These are phyloP conservation scores for Lanius collurio DNA, from an alignment of 2,113 vertebrate genomes.

Conservation along the genomic window DNA sequence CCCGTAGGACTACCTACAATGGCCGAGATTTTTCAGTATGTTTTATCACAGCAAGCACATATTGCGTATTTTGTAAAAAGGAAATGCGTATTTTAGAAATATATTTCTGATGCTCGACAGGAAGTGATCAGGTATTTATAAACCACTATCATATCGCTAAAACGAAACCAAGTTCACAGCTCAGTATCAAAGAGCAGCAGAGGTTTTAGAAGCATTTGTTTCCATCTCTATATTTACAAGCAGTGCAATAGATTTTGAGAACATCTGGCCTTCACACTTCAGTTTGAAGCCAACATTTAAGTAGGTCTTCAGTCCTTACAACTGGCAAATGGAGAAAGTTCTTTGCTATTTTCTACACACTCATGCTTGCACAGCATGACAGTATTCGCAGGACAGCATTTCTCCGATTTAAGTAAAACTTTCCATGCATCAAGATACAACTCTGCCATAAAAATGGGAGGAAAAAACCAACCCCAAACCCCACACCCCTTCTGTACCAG, in stretches of 20 bases:
- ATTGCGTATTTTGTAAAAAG: neutral
- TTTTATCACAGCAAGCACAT: neutral
- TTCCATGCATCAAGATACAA: slow-evolving; percentile 1
- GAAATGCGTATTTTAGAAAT: neutral
- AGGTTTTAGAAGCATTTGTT: neutral
- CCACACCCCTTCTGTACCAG: neutral
- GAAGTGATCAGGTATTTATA: slow-evolving; percentile 26
- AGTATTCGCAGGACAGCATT: neutral
- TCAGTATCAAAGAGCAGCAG: neutral
- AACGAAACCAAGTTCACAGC: neutral
- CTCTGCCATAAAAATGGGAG: neutral
- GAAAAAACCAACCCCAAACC: neutral
- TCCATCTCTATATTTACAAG: neutral
- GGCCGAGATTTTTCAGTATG: neutral
- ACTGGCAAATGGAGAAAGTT: neutral
- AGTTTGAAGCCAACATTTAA: neutral
- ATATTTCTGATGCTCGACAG: rapidly evolving
- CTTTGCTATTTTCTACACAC: slow-evolving; percentile 24
- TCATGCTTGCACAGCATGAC: neutral
- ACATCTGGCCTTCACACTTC: neutral
- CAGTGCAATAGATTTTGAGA: neutral
- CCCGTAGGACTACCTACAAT: rapidly evolving
- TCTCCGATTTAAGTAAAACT: neutral
- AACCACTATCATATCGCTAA: neutral
- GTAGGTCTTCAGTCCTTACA: neutral